phyloP scores from a whole-genome alignment of 2,113 vertebrate genomes.

The Ptilorrhoa leucosticta region DNA sequence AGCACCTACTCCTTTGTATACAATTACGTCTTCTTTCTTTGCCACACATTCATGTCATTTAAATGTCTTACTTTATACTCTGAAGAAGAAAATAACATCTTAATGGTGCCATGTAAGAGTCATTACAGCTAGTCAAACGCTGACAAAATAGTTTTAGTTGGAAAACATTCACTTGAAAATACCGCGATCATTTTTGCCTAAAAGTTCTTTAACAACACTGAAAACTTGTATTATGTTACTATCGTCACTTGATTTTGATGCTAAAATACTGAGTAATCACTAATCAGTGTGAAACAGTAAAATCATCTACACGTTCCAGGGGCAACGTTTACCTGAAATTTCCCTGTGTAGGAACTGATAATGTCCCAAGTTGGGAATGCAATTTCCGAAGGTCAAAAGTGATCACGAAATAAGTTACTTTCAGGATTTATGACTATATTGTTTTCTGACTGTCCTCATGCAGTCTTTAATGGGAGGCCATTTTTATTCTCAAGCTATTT shows the following conservation, averaged over 20 bases:
- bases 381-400: not conserved
- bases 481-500: not conserved
- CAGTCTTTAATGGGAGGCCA: not conserved
- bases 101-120: not conserved
- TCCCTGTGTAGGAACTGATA: not conserved
- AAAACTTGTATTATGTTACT: not conserved
- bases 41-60: not conserved
- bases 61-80: not conserved
- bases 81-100: not conserved
- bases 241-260: not conserved
- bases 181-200: not conserved
- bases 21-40: conserved; percentile 7
- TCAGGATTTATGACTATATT: not conserved
- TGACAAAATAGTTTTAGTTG: not conserved
- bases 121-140: not conserved
- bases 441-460: not conserved
- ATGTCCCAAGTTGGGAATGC: not conserved
- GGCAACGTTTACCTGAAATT: not conserved
- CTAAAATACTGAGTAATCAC: not conserved
- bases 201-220: not conserved
- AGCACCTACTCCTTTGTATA: not conserved
- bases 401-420: not conserved
- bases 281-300: not conserved
- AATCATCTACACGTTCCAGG: not conserved
- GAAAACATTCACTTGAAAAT: not conserved